phyloP scores from a whole-genome alignment of 2,888 invertebrate species.

The Tetheella fluctuosa region DNA sequence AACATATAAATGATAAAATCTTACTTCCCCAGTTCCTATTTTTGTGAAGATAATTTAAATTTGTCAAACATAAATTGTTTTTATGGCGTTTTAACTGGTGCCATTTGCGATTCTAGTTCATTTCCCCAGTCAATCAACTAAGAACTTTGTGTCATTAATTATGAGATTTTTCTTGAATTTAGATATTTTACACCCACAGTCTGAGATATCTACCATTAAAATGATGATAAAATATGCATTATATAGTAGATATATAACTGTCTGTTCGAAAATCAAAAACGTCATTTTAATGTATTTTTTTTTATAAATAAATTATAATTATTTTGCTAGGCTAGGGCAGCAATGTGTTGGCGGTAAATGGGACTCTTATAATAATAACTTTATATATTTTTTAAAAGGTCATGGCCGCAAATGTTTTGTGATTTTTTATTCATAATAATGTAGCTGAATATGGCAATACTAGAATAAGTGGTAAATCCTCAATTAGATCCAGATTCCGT shows the following conservation, averaged over 20 bases:
- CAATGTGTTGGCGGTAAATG: background rate
- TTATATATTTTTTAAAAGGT: background rate
- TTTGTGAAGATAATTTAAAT: too few relatives aligned
- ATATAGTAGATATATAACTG: background rate
- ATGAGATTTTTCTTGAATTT: background rate
- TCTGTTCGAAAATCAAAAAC: too few relatives aligned
- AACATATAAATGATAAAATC: too few relatives aligned
- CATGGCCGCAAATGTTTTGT: background rate
- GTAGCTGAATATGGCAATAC: constrained; percentile 2
- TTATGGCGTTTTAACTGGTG: background rate
- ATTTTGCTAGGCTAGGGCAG: background rate
- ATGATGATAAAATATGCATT: background rate
- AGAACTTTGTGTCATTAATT: background rate
- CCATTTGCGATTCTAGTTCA: constrained; percentile 3
- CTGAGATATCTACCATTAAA: background rate
- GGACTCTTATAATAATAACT: constrained; percentile 3
- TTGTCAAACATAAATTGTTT: constrained; percentile 2
- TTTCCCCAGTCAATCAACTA: background rate
- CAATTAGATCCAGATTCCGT: background rate
- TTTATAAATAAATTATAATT: background rate
- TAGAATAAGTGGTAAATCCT: background rate
- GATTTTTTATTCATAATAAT: background rate
- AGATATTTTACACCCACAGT: background rate
- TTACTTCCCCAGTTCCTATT: too few relatives aligned
- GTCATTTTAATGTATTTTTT: background rate